Evolutionary conservation across 2,113 vertebrate species (phyloP), one percentile per base, ranked within the genome.

Genomic region (Hystrix cristata): DNA sequence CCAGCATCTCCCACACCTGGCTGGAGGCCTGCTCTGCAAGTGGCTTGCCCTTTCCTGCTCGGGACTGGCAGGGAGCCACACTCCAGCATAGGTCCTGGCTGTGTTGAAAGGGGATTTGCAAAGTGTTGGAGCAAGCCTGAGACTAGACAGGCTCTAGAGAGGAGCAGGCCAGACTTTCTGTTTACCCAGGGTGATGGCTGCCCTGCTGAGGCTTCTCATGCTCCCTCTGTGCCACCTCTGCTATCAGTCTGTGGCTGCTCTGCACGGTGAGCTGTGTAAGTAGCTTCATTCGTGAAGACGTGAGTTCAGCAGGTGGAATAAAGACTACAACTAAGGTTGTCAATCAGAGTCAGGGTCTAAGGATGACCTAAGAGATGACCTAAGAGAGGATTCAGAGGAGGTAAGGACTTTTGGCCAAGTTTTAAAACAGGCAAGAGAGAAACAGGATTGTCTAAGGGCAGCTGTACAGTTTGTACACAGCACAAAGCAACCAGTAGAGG

Each of bases 31-130:
- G 65, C 2, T n/a, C 72, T 10, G 43, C 43, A 12, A 91, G 90
- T 74, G 90, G 90, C 78, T 95, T 85, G 80, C 74, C 95, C 90
- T 95, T 92, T 97, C 93, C 96, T 67, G 80, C 92, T 8, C 89
- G 92, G 81, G 64, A 46, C 87, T 93, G 97, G 95, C 95, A 38
- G 84, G 87, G 90, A 95, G 93, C 97, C 96, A 97, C 4, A 51
- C 74, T 87, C 80, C 92, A 64, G 90, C 80, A 76, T 57, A 57
- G 31, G 90, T 53, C 76, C 89, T 53, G 69, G 83, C 76, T 95
- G 92, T 85, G 62, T 62, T 16, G 9, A 90, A 84, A 69, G 7
- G 13, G 19, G 51, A 81, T 46, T 80, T 78, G 65, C 84, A 84
- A 83, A 95, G 60, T 5, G 8, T 87, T 65, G 86, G 60, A 57